phyloP scores from a whole-genome alignment of 2,888 invertebrate genomes.

The Ommatoiulus sabulosus region DNA sequence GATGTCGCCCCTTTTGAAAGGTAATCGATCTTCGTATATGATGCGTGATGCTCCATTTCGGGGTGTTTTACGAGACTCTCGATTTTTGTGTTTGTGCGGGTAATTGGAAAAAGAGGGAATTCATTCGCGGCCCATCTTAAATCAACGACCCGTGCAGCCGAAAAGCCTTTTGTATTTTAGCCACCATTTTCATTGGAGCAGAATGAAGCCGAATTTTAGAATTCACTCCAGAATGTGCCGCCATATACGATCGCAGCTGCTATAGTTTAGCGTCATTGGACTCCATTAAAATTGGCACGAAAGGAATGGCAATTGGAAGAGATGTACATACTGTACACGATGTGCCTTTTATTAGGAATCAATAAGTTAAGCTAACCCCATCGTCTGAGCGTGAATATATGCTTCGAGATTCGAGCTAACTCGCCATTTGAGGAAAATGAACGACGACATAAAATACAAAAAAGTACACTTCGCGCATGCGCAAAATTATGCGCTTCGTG shows the following conservation, averaged over 20 bases:
- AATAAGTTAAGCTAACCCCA: background rate
- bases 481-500: too few relatives aligned
- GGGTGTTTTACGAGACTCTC: background rate
- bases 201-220: constrained; percentile 56
- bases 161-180: background rate
- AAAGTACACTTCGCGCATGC: too few relatives aligned
- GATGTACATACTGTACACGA: background rate
- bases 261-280: constrained; percentile 45
- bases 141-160: constrained; percentile 42
- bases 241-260: background rate
- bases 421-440: too few relatives aligned
- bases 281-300: constrained; percentile 52
- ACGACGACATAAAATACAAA: too few relatives aligned
- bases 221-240: constrained; percentile 54
- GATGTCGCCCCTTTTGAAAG: constrained; percentile 53
- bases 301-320: constrained; percentile 37
- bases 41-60: background rate
- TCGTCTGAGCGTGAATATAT: background rate
- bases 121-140: background rate
- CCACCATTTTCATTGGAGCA: constrained; percentile 18
- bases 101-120: constrained; percentile 57
- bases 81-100: constrained; percentile 57
- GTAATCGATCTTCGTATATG: constrained; percentile 57
- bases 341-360: background rate
- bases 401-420: too few relatives aligned